Base-by-base conservation (phyloP, 2,888 invertebrate species). In the Drosophila mettleri region DNA sequence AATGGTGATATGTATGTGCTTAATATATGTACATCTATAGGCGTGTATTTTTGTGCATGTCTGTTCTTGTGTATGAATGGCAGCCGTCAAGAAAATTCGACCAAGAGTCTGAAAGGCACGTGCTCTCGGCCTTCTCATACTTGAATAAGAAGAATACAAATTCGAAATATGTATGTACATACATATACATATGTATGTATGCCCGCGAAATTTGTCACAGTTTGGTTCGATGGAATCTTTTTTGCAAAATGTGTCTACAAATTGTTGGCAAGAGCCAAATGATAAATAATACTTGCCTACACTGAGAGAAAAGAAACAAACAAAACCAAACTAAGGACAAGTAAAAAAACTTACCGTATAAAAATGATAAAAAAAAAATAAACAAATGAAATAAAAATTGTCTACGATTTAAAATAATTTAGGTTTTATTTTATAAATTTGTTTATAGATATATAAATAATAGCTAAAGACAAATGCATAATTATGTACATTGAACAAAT, bases 401-500 rank as follows among this genome's bases (percentile, higher is more conserved):
- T 41, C 16, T 12, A 22, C 22, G 41, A 54, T 33, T 43, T 24
- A 1, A 24, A 54, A 43, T 83, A 86, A 87, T 86, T 85, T 81
- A 79, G 24, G 2, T 41, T 41, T 41, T 41, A 27, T 45, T 27
- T 45, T 45, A n/a, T 45, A 45, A 68, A 51, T 86, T 78, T 83
- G 79, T 87, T 64, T 64, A 78, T 59, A 68, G 60, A 73, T 69
- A 12, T 69, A 12, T 63, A 68, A 63, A 70, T 82, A 74, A 53
- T 55, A 83, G 64, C 80, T 86, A 80, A 80, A 53, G 43, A 43
- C 55, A 73, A 69, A 72, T 80, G 80, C 69, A 75, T 75, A 62
- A 57, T 66, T 80, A 81, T 81, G 64, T 81, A 81, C 80, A 81
- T 71, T 70, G 49, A 86, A 77, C 67, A 77, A 69, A 62, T 84